Evolutionary conservation across 2,888 invertebrate genomes (phyloP), one percentile per base, ranked within the genome.

Genomic region (Apodemia zela): DNA sequence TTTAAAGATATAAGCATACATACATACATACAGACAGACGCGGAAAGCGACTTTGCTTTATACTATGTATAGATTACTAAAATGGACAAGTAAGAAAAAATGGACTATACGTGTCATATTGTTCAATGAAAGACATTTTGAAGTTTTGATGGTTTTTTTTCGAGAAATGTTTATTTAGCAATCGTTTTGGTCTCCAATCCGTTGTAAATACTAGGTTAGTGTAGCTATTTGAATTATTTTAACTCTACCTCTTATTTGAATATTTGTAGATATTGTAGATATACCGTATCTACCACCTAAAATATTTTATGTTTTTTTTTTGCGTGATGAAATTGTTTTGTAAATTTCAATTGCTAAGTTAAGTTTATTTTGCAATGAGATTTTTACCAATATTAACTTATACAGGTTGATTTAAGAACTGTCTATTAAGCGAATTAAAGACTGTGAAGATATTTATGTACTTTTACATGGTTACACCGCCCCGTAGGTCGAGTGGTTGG

Each of bases 211-310:
- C 13, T 51, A 18, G 21, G 11, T 51, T 51, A 51, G 51, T 18
- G 18, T 51, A 51, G 51, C 51, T 51, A 51, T 51, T n/a, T 21
- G 13, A 21, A 51, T 60, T 38, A 60, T 60, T 60, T 60, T 60
- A 38, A 60, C 45, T 38, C 58, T 62, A 58, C 62, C 45, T 58
- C 35, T 42, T 42, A 17, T 58, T 38, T 62, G 57, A 62, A 62
- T 62, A 62, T n/a, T n/a, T n/a, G n/a, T n/a, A n/a, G n/a, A n/a
- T n/a, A n/a, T 42, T 29, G 58, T 58, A 58, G 54, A 54, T 54
- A 51, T 38, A 15, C 21, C 25, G 25, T 25, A 25, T 54, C 54
- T 54, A 54, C 54, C 45, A 25, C 25, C 21, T 54, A 21, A 15
- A 25, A 21, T 15, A 51, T 51, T 51, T 51, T 45, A 45, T 51